phyloP scores from a whole-genome alignment of 1,140 invertebrate genomes.

The Lasioglossum baleicum region DNA sequence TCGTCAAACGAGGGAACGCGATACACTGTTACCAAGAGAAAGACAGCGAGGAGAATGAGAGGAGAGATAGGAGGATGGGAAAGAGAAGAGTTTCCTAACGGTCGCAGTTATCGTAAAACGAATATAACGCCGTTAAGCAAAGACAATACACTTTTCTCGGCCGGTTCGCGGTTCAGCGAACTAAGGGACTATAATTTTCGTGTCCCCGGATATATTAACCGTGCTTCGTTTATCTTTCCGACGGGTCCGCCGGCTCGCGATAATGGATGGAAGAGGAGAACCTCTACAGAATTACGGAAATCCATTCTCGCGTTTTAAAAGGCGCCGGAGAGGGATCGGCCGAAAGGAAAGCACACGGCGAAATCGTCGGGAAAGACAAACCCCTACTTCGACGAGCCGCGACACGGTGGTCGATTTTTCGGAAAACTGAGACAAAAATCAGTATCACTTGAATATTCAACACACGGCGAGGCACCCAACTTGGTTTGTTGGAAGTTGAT shows the following conservation, averaged over 20 bases:
- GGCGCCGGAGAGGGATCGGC: not conserved
- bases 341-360: not conserved
- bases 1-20: not conserved
- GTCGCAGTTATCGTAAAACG: conserved; percentile 26
- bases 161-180: conserved; percentile 12
- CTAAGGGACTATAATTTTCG: conserved; percentile 35
- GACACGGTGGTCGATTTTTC: too few species aligned
- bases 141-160: conserved; percentile 27
- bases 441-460: too few species aligned
- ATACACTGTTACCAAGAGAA: too few species aligned
- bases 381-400: too few species aligned
- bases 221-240: conserved; percentile 39
- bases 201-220: conserved; percentile 31
- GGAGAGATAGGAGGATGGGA: too few species aligned
- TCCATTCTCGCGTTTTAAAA: conserved; percentile 12
- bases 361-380: conserved; percentile 9
- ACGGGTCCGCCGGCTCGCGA: conserved; percentile 10
- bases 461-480: too few species aligned
- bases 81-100: conserved; percentile 10
- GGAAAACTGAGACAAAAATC: too few species aligned
- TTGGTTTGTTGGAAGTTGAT: too few species aligned
- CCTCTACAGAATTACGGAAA: conserved; percentile 15
- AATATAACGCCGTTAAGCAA: conserved; percentile 20
- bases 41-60: too few species aligned
- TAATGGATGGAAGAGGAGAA: conserved; percentile 29